phyloP scores from a whole-genome alignment of 2,888 invertebrate genomes.

The Eupithecia exiguata region DNA sequence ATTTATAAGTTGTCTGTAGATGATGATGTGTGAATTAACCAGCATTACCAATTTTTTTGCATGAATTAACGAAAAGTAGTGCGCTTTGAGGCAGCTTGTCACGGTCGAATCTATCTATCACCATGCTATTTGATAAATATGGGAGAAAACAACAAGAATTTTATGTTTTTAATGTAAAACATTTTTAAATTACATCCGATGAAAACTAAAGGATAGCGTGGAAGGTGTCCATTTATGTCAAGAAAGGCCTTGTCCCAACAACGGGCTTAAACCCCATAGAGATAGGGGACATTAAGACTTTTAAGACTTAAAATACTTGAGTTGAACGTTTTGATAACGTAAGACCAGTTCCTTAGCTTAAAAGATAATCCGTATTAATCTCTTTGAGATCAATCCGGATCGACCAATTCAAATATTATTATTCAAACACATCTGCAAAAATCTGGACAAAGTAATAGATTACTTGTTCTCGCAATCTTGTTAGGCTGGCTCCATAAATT shows the following conservation, averaged over 20 bases:
- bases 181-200: not conserved
- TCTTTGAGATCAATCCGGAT: not conserved
- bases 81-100: not conserved
- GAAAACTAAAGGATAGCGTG: not conserved
- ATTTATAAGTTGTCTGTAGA: not conserved
- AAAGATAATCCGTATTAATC: not conserved
- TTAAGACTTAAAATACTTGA: not conserved
- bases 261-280: not conserved
- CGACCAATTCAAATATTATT: not conserved
- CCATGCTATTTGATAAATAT: not conserved
- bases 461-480: constrained; percentile 1
- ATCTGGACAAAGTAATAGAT: constrained; percentile 14
- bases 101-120: not conserved
- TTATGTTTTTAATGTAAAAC: not conserved
- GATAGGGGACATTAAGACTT: too few species aligned
- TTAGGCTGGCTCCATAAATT: constrained; percentile 10
- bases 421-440: not conserved
- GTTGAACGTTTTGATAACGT: not conserved
- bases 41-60: too few species aligned
- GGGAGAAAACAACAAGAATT: not conserved
- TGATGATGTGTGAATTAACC: not conserved
- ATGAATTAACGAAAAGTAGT: not conserved
- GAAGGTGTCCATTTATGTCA: not conserved
- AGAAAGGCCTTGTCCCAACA: not conserved
- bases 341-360: not conserved